These are phyloP conservation scores for Cetonia aurata DNA, from an alignment of 2,888 invertebrate species.

Conservation along the genomic window DNA sequence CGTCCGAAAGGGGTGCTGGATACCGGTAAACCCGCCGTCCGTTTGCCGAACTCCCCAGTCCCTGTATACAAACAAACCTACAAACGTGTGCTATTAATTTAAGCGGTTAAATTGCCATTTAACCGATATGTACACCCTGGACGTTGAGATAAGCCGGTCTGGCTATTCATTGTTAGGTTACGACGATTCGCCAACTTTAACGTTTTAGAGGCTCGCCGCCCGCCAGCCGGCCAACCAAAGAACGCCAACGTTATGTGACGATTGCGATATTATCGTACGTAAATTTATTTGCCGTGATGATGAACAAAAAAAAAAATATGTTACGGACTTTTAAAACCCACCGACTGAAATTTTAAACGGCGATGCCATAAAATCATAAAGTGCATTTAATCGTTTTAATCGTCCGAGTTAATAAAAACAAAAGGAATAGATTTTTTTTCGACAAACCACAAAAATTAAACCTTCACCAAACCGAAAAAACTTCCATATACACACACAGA, in stretches of 20 bases:
- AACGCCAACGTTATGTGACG: conserved; percentile 9
- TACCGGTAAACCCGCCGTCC: conserved; percentile 5
- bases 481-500: no score
- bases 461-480: no score
- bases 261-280: conserved; percentile 17
- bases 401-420: no score
- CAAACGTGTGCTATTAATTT: conserved; percentile 54
- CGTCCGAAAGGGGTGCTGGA: conserved; percentile 22
- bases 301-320: conserved; percentile 1
- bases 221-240: neutral
- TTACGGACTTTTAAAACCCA: no score
- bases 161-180: conserved; percentile 32
- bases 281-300: conserved; percentile 19
- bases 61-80: conserved; percentile 52
- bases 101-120: conserved; percentile 52
- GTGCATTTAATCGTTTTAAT: no score
- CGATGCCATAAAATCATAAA: no score
- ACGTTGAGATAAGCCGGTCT: conserved; percentile 51
- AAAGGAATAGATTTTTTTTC: no score
- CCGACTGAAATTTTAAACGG: no score
- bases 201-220: conserved; percentile 18
- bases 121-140: conserved; percentile 55
- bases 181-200: conserved; percentile 34
- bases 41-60: conserved; percentile 13
- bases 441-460: no score